These are phyloP conservation scores for Pararge aegeria DNA, from an alignment of 1,140 invertebrate genomes.

Conservation along the genomic window DNA sequence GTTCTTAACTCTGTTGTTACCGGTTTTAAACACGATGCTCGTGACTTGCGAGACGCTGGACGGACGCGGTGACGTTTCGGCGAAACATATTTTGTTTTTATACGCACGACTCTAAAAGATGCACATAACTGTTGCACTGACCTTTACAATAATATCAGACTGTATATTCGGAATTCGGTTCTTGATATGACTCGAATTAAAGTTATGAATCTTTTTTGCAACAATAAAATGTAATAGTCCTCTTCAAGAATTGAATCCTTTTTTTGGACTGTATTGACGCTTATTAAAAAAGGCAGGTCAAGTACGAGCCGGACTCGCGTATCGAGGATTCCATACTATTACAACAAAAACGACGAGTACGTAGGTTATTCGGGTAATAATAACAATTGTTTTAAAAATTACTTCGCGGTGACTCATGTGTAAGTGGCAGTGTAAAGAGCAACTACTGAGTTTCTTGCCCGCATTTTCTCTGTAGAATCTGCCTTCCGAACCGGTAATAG, in stretches of 20 bases:
- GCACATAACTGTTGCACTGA: conserved; percentile 18
- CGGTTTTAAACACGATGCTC: conserved; percentile 36
- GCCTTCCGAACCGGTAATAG: too few species aligned
- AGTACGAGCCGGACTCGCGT: neutral
- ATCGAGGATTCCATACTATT: neutral
- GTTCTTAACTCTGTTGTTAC: too few species aligned
- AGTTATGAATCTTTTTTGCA: neutral
- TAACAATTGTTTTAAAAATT: too few species aligned
- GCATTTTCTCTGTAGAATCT: too few species aligned
- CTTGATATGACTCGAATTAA: neutral
- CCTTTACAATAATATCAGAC: conserved; percentile 7
- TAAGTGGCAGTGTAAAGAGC: too few species aligned
- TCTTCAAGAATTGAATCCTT: neutral
- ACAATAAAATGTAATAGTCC: neutral
- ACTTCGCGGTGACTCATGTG: too few species aligned
- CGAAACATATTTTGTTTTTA: conserved; percentile 35
- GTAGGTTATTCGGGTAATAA: too few species aligned
- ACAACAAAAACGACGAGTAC: too few species aligned
- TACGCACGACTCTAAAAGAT: conserved; percentile 18
- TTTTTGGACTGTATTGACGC: neutral
- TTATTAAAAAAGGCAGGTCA: neutral
- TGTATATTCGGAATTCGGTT: neutral
- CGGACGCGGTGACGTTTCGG: conserved; percentile 32
- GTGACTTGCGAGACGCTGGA: conserved; percentile 22
- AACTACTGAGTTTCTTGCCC: too few species aligned